Evolutionary conservation across 2,888 invertebrate species (phyloP).

Genomic region (Anoplius nigerrimus): DNA sequence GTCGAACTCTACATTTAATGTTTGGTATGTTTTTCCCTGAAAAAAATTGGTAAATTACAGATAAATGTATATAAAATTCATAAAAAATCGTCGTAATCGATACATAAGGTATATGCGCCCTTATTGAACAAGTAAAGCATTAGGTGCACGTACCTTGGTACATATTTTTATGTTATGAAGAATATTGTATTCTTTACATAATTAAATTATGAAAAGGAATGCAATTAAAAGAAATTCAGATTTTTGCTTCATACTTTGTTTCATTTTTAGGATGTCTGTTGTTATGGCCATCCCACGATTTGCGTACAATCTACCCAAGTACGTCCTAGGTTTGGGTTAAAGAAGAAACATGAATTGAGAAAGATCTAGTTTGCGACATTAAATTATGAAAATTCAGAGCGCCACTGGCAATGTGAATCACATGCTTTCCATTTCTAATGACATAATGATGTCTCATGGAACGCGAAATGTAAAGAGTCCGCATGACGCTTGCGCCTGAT

Average conservation of each 20-base stretch:
- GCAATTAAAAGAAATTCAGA: neutral
- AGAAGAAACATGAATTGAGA: neutral
- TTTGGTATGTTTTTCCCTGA: too few relatives aligned
- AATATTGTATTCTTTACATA: conserved; percentile 19
- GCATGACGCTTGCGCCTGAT: neutral
- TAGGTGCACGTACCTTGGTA: too few relatives aligned
- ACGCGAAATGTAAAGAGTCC: neutral
- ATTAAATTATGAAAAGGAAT: conserved; percentile 42
- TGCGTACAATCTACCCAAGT: conserved; percentile 89
- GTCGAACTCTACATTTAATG: too few relatives aligned
- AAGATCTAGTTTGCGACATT: conserved; percentile 26
- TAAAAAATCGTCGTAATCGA: too few relatives aligned
- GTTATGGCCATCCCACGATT: conserved; percentile 90
- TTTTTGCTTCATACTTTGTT: neutral
- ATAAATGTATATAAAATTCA: too few relatives aligned
- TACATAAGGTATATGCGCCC: too few relatives aligned
- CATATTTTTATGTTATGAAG: conserved; percentile 5
- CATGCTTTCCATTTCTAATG: neutral
- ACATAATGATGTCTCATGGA: neutral
- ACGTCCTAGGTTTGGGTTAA: conserved; percentile 89
- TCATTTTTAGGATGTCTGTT: conserved; percentile 85
- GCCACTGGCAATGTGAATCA: neutral
- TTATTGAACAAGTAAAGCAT: too few relatives aligned
- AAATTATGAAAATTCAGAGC: conserved; percentile 32
- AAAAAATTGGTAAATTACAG: too few relatives aligned